Conservation (phyloP, 2,888 invertebrate genomes). For the Troides aeacus region DNA sequence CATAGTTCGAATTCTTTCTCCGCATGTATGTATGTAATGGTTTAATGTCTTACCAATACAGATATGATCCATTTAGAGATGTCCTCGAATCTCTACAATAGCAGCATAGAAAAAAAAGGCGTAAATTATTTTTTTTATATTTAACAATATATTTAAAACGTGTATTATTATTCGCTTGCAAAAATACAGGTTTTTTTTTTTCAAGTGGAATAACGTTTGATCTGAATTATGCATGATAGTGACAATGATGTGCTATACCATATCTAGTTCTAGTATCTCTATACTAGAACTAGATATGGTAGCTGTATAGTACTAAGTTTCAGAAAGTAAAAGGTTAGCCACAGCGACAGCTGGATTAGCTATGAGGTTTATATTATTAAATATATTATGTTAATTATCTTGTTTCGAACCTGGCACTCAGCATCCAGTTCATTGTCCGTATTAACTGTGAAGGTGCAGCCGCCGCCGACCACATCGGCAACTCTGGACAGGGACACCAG, state of each 20-base stretch:
- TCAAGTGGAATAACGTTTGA: no score
- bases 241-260: no score
- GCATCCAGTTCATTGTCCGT: slow-evolving; percentile 66
- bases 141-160: background rate
- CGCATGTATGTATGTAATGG: background rate
- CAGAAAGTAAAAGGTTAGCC: no score
- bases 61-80: slow-evolving; percentile 51
- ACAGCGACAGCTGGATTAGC: no score
- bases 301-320: no score
- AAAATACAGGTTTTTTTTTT: no score
- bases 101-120: slow-evolving; percentile 49
- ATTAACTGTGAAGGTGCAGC: slow-evolving; percentile 57
- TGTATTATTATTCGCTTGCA: background rate
- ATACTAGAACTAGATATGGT: no score
- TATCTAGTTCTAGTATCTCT: no score
- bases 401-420: slow-evolving; percentile 74
- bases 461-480: slow-evolving; percentile 55
- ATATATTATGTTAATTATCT: no score
- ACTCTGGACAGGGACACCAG: slow-evolving; percentile 49
- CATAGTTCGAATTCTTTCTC: no score
- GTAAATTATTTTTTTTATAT: background rate
- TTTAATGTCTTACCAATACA: slow-evolving; percentile 53
- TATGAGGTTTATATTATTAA: no score
- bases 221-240: no score
- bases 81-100: slow-evolving; percentile 46